phyloP scores from a whole-genome alignment of 2,113 vertebrate species.

The Cranoglanis bouderius region DNA sequence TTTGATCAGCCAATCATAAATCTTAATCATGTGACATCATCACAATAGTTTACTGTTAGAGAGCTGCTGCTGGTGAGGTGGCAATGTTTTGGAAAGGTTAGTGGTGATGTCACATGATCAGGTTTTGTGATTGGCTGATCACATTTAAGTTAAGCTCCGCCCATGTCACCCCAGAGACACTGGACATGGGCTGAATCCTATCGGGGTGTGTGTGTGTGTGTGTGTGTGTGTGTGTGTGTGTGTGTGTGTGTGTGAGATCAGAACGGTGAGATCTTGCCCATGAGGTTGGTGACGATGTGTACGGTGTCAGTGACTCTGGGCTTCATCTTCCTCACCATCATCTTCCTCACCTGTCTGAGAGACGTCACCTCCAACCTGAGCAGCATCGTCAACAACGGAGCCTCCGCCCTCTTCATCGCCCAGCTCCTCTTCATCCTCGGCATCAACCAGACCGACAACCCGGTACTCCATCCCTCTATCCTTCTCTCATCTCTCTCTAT shows the following conservation, averaged over 20 bases:
- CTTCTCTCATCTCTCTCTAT: neutral
- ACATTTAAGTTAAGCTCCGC: too few relatives aligned
- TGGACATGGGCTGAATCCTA: too few relatives aligned
- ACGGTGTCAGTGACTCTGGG: conserved; percentile 83
- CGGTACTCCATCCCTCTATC: conserved; percentile 64
- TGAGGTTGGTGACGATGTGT: conserved; percentile 85
- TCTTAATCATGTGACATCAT: neutral
- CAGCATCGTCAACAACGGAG: conserved; percentile 83
- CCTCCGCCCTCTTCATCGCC: conserved; percentile 80
- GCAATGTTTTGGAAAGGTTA: too few relatives aligned
- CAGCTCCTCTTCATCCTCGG: conserved; percentile 91
- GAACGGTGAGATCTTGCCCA: conserved; percentile 91
- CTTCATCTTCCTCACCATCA: conserved; percentile 82
- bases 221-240: conserved; percentile 20
- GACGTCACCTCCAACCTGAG: conserved; percentile 84
- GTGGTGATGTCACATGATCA: too few relatives aligned
- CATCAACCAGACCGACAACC: conserved; percentile 90
- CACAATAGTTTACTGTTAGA: too few relatives aligned
- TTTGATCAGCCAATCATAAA: too few relatives aligned
- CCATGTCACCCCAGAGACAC: too few relatives aligned
- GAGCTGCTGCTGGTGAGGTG: too few relatives aligned
- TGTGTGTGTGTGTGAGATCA: conserved; percentile 57
- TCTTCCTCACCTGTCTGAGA: conserved; percentile 80
- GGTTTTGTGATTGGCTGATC: too few relatives aligned
- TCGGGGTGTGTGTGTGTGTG: neutral